phyloP scores from a whole-genome alignment of 2,888 invertebrate species.

The Tinea trinotella region DNA sequence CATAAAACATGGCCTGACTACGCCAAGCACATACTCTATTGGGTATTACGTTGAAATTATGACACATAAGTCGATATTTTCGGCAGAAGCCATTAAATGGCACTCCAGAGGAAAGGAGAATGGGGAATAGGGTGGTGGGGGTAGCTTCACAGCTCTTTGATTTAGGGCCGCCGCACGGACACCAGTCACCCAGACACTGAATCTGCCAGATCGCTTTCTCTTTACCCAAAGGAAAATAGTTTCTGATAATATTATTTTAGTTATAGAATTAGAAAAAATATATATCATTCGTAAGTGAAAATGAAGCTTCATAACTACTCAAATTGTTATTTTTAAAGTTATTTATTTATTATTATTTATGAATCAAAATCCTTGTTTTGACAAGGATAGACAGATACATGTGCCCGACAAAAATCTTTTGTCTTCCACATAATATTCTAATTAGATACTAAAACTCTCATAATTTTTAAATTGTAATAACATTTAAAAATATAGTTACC shows the following conservation, averaged over 20 bases:
- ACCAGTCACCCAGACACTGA: slow-evolving; percentile 13
- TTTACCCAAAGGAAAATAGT: slow-evolving; percentile 8
- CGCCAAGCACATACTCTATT: slow-evolving; percentile 16
- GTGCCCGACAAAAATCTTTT: too few relatives aligned
- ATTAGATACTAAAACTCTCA: too few relatives aligned
- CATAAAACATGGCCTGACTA: slow-evolving; percentile 5
- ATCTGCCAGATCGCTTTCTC: slow-evolving; percentile 13
- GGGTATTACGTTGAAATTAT: slow-evolving; percentile 20
- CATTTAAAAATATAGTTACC: too few relatives aligned
- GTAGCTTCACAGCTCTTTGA: slow-evolving; percentile 56
- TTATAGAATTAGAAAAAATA: too few relatives aligned
- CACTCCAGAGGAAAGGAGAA: slow-evolving; percentile 3
- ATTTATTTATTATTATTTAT: too few relatives aligned
- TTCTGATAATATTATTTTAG: not conserved
- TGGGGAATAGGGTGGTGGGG: slow-evolving; percentile 27
- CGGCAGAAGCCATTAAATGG: slow-evolving; percentile 27
- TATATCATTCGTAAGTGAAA: too few relatives aligned
- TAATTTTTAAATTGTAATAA: too few relatives aligned
- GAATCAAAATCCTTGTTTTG: too few relatives aligned
- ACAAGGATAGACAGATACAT: too few relatives aligned
- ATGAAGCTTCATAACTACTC: too few relatives aligned
- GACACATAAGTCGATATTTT: slow-evolving; percentile 18
- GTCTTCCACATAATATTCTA: too few relatives aligned
- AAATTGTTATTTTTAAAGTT: too few relatives aligned
- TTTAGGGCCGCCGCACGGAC: slow-evolving; percentile 41